A percentile compares a stretch with the other conserved stretches of the same genome.
Conservation (phyloP, 2,113 vertebrate genomes). For the Mionectes macconnelli region DNA sequence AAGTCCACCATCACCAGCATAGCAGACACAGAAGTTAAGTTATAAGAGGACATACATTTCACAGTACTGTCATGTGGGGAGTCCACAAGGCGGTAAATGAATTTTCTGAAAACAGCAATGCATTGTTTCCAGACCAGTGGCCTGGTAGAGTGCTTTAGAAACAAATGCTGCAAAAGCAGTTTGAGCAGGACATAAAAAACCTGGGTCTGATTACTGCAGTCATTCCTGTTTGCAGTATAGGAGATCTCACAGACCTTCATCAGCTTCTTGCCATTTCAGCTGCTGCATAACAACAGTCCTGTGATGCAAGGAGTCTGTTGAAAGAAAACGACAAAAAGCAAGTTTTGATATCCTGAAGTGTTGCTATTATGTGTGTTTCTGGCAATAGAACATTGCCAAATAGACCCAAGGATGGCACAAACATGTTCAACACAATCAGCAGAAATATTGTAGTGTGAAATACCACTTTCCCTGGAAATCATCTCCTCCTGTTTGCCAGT, state of each 20-base stretch:
- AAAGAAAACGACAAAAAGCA: not conserved
- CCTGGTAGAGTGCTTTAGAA: not conserved
- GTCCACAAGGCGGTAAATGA: not conserved
- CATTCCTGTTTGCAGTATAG: not conserved
- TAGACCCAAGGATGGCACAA: not conserved
- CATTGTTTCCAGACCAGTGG: not conserved
- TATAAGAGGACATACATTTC: not conserved
- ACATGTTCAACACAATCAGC: not conserved
- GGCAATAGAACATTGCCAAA: not conserved
- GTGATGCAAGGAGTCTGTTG: not conserved
- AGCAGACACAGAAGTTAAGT: not conserved
- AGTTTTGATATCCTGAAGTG: not conserved
- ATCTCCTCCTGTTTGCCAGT: not conserved
- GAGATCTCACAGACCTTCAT: not conserved
- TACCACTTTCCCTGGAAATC: not conserved
- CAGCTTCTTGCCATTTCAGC: not conserved
- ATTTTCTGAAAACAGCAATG: not conserved
- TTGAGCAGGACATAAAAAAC: not conserved
- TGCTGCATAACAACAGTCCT: not conserved
- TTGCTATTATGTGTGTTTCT: not conserved
- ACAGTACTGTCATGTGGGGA: not conserved
- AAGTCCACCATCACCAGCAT: not conserved
- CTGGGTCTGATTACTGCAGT: not conserved
- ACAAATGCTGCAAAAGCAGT: not conserved
- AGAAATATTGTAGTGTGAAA: not conserved